Evolutionary conservation across 2,888 invertebrate genomes (phyloP).

Genomic region (Venusia cambrica): DNA sequence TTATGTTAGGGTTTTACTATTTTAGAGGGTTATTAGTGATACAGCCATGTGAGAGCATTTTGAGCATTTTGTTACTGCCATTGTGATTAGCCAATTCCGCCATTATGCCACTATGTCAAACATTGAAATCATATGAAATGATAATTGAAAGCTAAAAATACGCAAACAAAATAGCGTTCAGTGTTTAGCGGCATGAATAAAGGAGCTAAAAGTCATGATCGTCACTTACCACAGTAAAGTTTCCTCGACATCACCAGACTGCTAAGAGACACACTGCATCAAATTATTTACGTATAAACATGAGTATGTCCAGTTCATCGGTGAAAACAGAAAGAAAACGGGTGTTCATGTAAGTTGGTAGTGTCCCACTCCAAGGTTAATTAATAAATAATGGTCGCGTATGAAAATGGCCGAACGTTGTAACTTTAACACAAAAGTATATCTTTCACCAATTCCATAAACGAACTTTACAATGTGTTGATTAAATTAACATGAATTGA

Average conservation of each 20-base stretch:
- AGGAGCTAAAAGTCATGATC: constrained; percentile 25
- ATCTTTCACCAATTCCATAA: constrained; percentile 28
- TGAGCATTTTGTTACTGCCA: constrained; percentile 33
- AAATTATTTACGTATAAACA: constrained; percentile 33
- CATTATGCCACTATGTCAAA: constrained; percentile 75
- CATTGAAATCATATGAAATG: constrained; percentile 35
- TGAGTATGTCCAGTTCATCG: constrained; percentile 25
- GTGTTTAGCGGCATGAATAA: constrained; percentile 25
- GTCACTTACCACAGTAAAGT: constrained; percentile 24
- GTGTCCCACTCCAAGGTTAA: constrained; percentile 32
- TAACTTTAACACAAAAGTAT: constrained; percentile 1
- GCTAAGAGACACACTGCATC: constrained; percentile 34
- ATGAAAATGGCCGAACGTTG: constrained; percentile 16
- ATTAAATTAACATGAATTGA: constrained; percentile 46
- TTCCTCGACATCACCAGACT: constrained; percentile 28
- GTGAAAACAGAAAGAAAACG: constrained; percentile 27
- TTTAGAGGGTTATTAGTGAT: constrained; percentile 32
- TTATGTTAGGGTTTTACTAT: constrained; percentile 13
- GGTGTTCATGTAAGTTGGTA: constrained; percentile 27
- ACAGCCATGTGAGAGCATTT: constrained; percentile 48
- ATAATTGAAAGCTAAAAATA: constrained; percentile 40
- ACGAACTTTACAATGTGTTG: constrained; percentile 50
- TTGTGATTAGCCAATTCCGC: constrained; percentile 52
- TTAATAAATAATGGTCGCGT: constrained; percentile 27
- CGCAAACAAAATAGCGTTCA: constrained; percentile 33